Conservation (phyloP, 2,888 invertebrate species). For the Sthenelais limicola region DNA sequence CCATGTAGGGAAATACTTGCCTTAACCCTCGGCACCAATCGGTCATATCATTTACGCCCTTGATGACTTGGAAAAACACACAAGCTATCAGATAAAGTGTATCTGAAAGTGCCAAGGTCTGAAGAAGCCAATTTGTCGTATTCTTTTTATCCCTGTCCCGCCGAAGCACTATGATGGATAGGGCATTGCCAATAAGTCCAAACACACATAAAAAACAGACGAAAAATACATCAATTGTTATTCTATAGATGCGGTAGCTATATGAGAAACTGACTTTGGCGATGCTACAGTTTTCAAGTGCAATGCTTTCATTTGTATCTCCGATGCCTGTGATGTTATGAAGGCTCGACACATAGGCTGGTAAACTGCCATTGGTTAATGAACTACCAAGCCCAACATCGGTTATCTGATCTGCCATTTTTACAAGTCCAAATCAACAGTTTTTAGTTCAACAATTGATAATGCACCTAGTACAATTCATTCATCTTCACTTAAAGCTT, state of each 20-base stretch:
- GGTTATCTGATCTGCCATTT: too few relatives aligned
- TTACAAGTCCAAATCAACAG: too few relatives aligned
- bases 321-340: too few relatives aligned
- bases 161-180: constrained; percentile 49
- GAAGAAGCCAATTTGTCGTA: constrained; percentile 51
- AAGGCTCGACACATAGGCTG: constrained; percentile 3
- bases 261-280: background rate
- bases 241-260: constrained; percentile 35
- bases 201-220: constrained; percentile 50
- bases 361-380: constrained; percentile 8
- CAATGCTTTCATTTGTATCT: too few relatives aligned
- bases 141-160: constrained; percentile 50
- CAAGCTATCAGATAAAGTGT: constrained; percentile 52
- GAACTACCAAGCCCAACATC: constrained; percentile 11
- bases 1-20: constrained; percentile 38
- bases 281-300: background rate
- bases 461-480: too few relatives aligned
- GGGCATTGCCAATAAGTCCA: constrained; percentile 50
- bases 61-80: constrained; percentile 50
- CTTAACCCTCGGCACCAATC: constrained; percentile 49
- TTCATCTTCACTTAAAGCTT: too few relatives aligned
- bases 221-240: constrained; percentile 50
- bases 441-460: too few relatives aligned
- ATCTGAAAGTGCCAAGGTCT: constrained; percentile 52
- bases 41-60: constrained; percentile 44